Conservation (phyloP, 2,797 vertebrate species). For the Vespertilio murinus region DNA sequence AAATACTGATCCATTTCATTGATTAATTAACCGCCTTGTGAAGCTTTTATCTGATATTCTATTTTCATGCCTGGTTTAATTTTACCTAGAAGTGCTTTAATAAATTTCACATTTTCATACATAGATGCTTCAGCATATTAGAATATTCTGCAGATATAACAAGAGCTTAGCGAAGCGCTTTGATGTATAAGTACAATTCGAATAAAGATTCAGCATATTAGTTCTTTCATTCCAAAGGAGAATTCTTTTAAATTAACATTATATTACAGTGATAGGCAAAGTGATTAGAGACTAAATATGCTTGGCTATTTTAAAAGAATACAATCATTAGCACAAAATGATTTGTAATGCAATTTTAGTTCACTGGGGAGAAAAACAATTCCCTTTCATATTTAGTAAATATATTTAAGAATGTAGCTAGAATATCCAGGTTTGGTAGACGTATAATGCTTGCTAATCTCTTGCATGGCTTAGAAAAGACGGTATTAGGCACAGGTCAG, state of each 20-base stretch:
- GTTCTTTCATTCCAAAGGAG: conserved; percentile 58
- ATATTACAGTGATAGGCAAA: neutral
- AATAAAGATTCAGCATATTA: conserved; percentile 45
- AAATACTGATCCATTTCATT: conserved; percentile 4
- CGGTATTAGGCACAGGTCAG: neutral
- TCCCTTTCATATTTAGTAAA: conserved; percentile 57
- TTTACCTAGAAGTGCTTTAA: conserved; percentile 34
- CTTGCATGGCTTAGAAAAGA: conserved; percentile 61
- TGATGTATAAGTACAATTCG: conserved; percentile 17
- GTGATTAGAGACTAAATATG: conserved; percentile 41
- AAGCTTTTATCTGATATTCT: neutral
- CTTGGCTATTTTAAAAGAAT: conserved; percentile 65
- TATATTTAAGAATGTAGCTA: conserved; percentile 53
- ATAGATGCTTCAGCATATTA: conserved; percentile 33
- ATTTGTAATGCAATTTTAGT: conserved; percentile 65
- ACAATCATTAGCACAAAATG: conserved; percentile 57
- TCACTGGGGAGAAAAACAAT: conserved; percentile 65
- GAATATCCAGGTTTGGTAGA: conserved; percentile 36
- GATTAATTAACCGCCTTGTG: neutral
- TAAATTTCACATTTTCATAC: conserved; percentile 52
- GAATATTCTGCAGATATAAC: conserved; percentile 31
- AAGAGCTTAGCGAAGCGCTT: conserved; percentile 49
- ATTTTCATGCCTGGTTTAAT: conserved; percentile 6
- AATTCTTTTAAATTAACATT: conserved; percentile 63
- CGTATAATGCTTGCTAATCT: neutral